Percentiles rank a stretch among this genome's conserved stretches.
Conservation (phyloP, 2,113 vertebrate species). For the Aegotheles bennettii region DNA sequence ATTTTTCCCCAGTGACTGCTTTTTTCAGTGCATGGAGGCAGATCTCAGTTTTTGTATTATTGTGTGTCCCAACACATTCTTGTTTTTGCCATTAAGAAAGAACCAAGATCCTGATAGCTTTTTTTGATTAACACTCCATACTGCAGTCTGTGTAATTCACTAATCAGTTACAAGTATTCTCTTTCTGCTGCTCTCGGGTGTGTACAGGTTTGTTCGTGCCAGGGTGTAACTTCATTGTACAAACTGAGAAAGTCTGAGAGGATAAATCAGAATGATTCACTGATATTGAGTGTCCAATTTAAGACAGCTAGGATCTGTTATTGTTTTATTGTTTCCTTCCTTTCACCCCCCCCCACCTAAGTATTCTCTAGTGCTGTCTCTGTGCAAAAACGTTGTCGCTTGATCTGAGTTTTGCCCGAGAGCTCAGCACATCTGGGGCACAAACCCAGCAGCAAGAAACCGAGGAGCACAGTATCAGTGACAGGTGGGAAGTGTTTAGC, state of each 20-base stretch:
- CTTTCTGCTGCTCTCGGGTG: not conserved
- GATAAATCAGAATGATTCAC: not conserved
- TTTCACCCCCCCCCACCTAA: accelerated
- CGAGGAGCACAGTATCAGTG: accelerated
- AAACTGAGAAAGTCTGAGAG: not conserved
- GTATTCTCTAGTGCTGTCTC: not conserved
- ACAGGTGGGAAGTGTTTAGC: not conserved
- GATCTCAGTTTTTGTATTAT: not conserved
- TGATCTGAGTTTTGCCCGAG: not conserved
- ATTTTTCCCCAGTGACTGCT: not conserved
- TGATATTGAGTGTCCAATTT: not conserved
- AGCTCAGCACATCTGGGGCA: not conserved
- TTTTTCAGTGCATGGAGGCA: too few species aligned
- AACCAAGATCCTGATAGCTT: not conserved
- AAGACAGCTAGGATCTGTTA: not conserved
- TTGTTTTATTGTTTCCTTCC: not conserved
- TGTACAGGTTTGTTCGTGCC: not conserved
- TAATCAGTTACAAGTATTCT: not conserved
- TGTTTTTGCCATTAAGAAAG: not conserved
- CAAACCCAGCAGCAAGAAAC: not conserved
- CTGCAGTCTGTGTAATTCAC: not conserved
- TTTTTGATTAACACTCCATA: not conserved
- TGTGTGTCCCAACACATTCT: not conserved
- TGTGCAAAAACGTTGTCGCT: not conserved
- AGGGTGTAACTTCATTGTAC: not conserved